Evolutionary conservation across 2,113 vertebrate species (phyloP), one percentile per base, ranked within the genome.

Genomic region (Nycticorax nycticorax): DNA sequence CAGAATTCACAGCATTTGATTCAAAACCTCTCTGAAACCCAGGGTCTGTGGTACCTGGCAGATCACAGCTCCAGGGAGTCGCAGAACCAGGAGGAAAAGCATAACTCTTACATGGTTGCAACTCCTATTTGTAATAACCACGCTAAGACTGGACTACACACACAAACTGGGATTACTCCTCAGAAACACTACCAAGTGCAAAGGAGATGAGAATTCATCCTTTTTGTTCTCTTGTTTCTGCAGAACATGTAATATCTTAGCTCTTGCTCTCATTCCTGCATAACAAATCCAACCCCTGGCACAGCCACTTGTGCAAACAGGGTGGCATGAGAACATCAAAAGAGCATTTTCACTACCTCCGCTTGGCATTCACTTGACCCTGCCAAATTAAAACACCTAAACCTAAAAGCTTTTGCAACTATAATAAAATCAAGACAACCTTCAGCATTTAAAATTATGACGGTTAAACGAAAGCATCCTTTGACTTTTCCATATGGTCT

Each of bases 381-480:
- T 0, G 0, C 10, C 66, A 80, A 84, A 89, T 74, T 79, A 91
- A 89, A 94, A 87, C 28, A 79, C 23, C 63, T 81, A 86, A 96
- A 76, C 19, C 47, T 64, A 75, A 87, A 82, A 84, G 74, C 37
- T 93, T 96, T 87, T 71, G 33, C 83, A 95, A 88, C 62, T 92
- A 62, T 64, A 81, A 98, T 98, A 98, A 98, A 97, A 93, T 95
- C 91, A 96, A 96, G 97, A 98, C 98, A 98, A 98, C 95, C 92
- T 96, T 97, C 96, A 96, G 83, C 96, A 85, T 96, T 96, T 82
- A 91, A 96, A 97, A 98, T 94, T 33, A 96, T 90, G 94, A 91
- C 96, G 93, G 94, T 98, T 96, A 97, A 98, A 98, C 94, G 96
- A 78, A 85, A 90, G 75, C 95, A 96, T 98, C 97, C 98, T 98